phyloP scores from a whole-genome alignment of 2,797 vertebrate genomes.

The Perodicticus potto region DNA sequence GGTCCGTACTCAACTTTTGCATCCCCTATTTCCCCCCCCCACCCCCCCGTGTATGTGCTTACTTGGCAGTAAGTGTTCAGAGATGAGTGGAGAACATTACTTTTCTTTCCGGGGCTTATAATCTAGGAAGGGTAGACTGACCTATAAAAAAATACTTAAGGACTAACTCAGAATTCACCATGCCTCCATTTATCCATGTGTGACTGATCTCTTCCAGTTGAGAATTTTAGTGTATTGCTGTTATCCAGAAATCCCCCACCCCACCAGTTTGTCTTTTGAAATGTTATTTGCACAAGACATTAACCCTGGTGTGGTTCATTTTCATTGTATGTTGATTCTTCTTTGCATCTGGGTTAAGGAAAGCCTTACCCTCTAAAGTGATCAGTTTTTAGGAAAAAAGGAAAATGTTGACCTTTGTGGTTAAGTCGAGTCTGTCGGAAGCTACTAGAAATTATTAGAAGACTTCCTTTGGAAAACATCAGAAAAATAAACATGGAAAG shows the following conservation, averaged over 20 bases:
- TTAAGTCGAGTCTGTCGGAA: neutral
- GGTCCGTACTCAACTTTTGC: neutral
- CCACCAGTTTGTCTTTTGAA: slow-evolving; percentile 48
- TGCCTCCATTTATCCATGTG: neutral
- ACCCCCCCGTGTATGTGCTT: neutral
- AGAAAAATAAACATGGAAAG: neutral
- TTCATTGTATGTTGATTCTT: neutral
- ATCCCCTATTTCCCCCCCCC: neutral
- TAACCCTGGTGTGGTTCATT: neutral
- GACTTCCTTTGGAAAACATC: neutral
- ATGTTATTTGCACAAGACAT: neutral
- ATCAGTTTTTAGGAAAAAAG: slow-evolving; percentile 23
- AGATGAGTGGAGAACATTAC: neutral
- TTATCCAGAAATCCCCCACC: neutral
- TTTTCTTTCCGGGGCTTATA: neutral
- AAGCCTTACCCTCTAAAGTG: neutral
- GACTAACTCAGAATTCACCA: neutral
- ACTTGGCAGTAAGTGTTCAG: neutral
- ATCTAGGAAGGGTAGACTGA: neutral
- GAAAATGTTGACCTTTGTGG: neutral
- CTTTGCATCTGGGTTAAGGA: neutral
- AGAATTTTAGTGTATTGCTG: neutral
- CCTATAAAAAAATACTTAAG: slow-evolving; percentile 1
- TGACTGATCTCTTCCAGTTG: neutral
- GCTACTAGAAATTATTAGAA: neutral